These are phyloP conservation scores for Chloroceryle amazona DNA, from an alignment of 2,797 vertebrate species.

Conservation along the genomic window DNA sequence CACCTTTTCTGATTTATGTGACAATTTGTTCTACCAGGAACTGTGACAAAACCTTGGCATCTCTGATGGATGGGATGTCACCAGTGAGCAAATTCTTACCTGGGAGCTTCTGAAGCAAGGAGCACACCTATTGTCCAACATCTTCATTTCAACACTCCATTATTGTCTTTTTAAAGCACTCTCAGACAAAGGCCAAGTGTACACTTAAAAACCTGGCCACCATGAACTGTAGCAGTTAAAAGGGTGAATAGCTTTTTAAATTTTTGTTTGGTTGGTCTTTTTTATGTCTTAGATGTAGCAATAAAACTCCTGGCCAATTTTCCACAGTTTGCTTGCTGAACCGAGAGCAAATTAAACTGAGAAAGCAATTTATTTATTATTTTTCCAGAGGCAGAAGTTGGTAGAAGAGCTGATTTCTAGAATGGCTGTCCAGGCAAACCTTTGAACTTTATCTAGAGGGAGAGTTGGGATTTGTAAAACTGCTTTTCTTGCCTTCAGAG, in stretches of 20 bases:
- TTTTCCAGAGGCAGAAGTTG: not conserved
- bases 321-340: not conserved
- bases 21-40: constrained; percentile 51
- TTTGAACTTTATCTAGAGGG: not conserved
- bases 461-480: not conserved
- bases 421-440: not conserved
- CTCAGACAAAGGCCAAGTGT: constrained; percentile 21
- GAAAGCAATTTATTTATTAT: not conserved
- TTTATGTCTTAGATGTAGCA: constrained; percentile 5
- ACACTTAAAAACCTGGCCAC: not conserved
- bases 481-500: not conserved
- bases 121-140: not conserved
- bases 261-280: not conserved
- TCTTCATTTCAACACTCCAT: not conserved
- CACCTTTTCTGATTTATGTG: constrained; percentile 48
- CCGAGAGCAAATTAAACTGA: not conserved
- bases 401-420: not conserved
- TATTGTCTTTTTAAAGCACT: not conserved
- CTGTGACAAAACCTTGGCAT: constrained; percentile 51
- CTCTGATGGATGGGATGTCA: constrained; percentile 73
- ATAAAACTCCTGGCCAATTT: constrained; percentile 50
- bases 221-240: not conserved
- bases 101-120: not conserved
- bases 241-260: not conserved
- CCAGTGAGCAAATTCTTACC: constrained; percentile 22